Percentiles rank a stretch among this genome's conserved stretches.
Conservation (phyloP, 2,797 vertebrate species). For the Falco columbarius region DNA sequence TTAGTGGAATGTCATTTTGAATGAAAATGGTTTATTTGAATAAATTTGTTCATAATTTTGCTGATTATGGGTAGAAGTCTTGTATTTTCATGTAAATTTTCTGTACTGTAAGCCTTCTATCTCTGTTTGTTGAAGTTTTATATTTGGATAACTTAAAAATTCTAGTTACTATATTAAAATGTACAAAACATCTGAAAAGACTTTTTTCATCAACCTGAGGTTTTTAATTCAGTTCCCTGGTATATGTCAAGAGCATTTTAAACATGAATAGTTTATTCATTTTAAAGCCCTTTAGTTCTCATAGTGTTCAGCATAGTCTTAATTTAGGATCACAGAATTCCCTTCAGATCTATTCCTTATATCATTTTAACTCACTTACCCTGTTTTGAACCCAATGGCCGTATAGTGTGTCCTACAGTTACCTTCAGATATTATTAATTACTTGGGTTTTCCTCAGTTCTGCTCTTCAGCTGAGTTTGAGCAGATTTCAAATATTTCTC, state of each 20-base stretch:
- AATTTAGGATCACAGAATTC: neutral
- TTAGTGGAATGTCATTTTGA: slow-evolving; percentile 49
- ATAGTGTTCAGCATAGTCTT: neutral
- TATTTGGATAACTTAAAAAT: slow-evolving; percentile 39
- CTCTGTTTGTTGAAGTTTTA: slow-evolving; percentile 23
- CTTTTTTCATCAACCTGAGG: neutral
- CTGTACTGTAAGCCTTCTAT: neutral
- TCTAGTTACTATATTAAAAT: slow-evolving; percentile 8
- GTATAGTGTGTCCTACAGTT: neutral
- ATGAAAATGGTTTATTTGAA: slow-evolving; percentile 63
- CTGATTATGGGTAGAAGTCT: slow-evolving; percentile 28
- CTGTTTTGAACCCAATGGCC: neutral
- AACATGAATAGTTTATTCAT: neutral
- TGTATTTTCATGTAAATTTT: slow-evolving; percentile 68
- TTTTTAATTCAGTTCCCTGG: neutral
- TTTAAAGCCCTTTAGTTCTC: neutral
- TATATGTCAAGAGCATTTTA: neutral
- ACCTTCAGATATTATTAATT: neutral
- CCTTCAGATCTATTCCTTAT: neutral
- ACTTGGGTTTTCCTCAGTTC: neutral
- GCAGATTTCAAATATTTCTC: neutral
- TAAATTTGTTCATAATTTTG: slow-evolving; percentile 59
- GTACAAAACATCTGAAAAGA: neutral
- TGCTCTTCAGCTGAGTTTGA: neutral
- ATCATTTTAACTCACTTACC: neutral